These are phyloP conservation scores for Caenorhabditis sulstoni DNA, from an alignment of 2,888 invertebrate species.

Conservation along the genomic window DNA sequence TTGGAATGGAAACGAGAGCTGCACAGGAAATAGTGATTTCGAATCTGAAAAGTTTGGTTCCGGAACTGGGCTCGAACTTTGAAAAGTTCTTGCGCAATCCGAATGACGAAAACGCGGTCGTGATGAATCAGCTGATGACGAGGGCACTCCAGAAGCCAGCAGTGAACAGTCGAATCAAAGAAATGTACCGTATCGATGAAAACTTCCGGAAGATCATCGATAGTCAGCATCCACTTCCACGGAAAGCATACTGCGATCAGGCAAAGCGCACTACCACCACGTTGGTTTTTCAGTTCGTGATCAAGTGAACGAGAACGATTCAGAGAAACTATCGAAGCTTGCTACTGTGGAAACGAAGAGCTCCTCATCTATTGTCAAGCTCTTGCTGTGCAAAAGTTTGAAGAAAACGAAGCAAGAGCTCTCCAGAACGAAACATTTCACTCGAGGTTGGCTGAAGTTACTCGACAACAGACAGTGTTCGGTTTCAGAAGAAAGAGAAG, in stretches of 20 bases:
- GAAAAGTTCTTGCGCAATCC: neutral
- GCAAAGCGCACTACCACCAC: slow-evolving; percentile 10
- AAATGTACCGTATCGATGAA: slow-evolving; percentile 23
- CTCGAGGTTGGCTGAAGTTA: neutral
- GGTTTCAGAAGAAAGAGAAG: slow-evolving; percentile 4
- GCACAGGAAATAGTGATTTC: slow-evolving; percentile 26
- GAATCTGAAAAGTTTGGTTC: slow-evolving; percentile 15
- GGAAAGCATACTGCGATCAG: slow-evolving; percentile 30
- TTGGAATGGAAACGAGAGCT: slow-evolving; percentile 27
- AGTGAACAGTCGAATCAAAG: slow-evolving; percentile 30
- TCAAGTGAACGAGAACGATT: neutral
- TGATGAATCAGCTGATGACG: slow-evolving; percentile 25
- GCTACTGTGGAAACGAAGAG: slow-evolving; percentile 36
- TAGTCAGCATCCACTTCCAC: slow-evolving; percentile 36
- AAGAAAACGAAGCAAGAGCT: too few relatives aligned
- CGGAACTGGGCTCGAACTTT: slow-evolving; percentile 10
- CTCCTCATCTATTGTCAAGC: slow-evolving; percentile 54
- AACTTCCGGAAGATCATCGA: slow-evolving; percentile 35
- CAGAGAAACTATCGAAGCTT: slow-evolving; percentile 28
- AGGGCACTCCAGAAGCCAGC: slow-evolving; percentile 10
- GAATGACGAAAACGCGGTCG: slow-evolving; percentile 5
- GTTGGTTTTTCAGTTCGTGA: neutral
- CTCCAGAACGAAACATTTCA: slow-evolving; percentile 13
- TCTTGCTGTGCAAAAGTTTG: slow-evolving; percentile 14
- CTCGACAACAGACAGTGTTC: too few relatives aligned